Conservation (phyloP, 23 tunicate genomes). For the Phallusia fumigata region DNA sequence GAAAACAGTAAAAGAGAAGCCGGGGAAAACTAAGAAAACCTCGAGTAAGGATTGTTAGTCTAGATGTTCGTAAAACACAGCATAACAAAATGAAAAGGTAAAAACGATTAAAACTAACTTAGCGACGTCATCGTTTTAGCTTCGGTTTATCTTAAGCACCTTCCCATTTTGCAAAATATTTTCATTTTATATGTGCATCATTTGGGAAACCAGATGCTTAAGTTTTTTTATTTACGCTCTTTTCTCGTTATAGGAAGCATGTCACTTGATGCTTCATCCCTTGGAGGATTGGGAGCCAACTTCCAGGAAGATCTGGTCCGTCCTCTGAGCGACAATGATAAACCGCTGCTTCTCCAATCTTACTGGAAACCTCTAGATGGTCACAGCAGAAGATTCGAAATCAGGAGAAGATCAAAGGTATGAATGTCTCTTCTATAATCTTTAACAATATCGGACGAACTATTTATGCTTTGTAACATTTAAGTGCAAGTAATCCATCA, state of each 20-base stretch:
- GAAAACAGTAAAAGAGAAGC: conserved; percentile 15
- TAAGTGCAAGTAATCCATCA: no score
- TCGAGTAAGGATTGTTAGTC: neutral
- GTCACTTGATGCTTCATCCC: neutral
- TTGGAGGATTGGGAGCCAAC: conserved; percentile 9
- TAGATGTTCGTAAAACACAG: neutral
- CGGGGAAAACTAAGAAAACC: neutral
- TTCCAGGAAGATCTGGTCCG: conserved; percentile 79
- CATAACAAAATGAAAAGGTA: no score
- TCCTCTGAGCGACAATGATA: conserved; percentile 84
- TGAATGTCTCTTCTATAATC: neutral
- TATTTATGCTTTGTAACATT: no score
- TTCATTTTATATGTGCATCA: no score
- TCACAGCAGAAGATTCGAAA: conserved; percentile 72
- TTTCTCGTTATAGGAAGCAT: neutral
- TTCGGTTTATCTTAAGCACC: no score
- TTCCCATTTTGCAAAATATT: no score
- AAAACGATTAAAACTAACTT: no score
- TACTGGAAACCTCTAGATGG: conserved; percentile 91
- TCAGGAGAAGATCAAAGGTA: conserved; percentile 67
- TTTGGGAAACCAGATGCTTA: no score
- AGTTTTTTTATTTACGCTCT: no score
- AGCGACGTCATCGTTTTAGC: no score
- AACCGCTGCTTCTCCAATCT: conserved; percentile 85
- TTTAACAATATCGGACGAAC: no score